Base-by-base conservation (phyloP, 1,140 invertebrate species). In the Atta texana region DNA sequence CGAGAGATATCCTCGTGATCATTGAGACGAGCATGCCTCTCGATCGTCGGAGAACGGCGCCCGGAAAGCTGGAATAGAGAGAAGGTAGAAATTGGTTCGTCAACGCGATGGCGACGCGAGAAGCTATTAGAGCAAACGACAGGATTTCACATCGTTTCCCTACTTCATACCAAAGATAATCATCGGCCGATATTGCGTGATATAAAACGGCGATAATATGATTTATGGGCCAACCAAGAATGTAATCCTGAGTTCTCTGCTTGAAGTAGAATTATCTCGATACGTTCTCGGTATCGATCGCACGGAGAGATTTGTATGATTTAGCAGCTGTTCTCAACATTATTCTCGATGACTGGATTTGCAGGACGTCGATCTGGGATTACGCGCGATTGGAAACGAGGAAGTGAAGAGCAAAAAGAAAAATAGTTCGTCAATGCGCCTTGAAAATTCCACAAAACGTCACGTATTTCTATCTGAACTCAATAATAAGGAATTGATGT, bases 121-220 rank as follows among this genome's bases (percentile, higher is more conserved):
- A 18, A 49, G 80, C 68, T 59, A 72, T 72, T 82, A 82, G 68
- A 82, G 3, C 21, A 68, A 72, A 53, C 78, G 68, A 44, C 31
- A 55, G 18, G 80, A 82, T 82, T 84, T 74, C 71, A 64, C 24
- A 18, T 16, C 24, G 55, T 39, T 39, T 57, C n/a, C 61, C n/a
- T 24, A 16, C 14, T 3, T n/a, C 34, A 2, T 21, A 53, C 55
- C 8, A 21, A 31, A 61, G 80, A 84, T 84, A 61, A 84, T 75
- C 80, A 84, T 74, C 80, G 80, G 55, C 0, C 44, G 28, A 84
- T 84, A 84, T 84, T 75, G 69, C 55, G 80, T n/a, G 80, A 28
- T 61, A 75, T 84, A 84, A 75, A 84, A 61, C n/a, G 39, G 68
- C 44, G 80, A 84, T 84, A 84, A 84, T 84, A 49, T 74, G 68